Evolutionary conservation across 2,113 vertebrate species (phyloP).

Genomic region (Maccullochella peelii): DNA sequence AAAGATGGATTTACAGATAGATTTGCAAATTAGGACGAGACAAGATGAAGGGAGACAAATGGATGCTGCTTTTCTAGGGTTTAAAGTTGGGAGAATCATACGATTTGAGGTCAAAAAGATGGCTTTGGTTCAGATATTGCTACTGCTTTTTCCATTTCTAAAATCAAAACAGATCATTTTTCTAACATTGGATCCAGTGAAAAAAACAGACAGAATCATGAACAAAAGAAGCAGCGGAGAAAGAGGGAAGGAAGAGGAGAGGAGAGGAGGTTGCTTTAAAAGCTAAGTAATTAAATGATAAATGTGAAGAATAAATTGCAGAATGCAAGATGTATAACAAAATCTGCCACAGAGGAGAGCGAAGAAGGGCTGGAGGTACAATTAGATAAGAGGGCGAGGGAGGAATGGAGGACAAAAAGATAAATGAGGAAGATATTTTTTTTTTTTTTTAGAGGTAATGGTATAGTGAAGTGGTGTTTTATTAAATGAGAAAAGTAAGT

Average conservation of each 20-base stretch:
- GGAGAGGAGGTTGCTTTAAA: conserved; percentile 9
- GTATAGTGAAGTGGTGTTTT: conserved; percentile 59
- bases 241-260: not conserved
- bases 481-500: conserved; percentile 71
- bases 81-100: conserved; percentile 15
- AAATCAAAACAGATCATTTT: conserved; percentile 37
- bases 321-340: conserved; percentile 51
- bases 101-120: not conserved
- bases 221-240: conserved; percentile 17
- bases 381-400: conserved; percentile 50
- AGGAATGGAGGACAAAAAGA: conserved; percentile 44
- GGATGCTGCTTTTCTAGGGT: not conserved
- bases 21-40: conserved; percentile 39
- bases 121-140: not conserved
- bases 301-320: conserved; percentile 47
- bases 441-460: conserved; percentile 56
- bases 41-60: conserved; percentile 23
- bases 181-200: conserved; percentile 12
- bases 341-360: conserved; percentile 13
- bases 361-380: conserved; percentile 27
- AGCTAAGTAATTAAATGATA: conserved; percentile 49
- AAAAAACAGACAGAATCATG: conserved; percentile 5
- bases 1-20: conserved; percentile 28
- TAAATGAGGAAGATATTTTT: conserved; percentile 54
- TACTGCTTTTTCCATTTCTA: conserved; percentile 8